A percentile compares a stretch with the other conserved stretches of the same genome.
Conservation (phyloP, 2,113 vertebrate genomes). For the Phrynosoma blainvillii region DNA sequence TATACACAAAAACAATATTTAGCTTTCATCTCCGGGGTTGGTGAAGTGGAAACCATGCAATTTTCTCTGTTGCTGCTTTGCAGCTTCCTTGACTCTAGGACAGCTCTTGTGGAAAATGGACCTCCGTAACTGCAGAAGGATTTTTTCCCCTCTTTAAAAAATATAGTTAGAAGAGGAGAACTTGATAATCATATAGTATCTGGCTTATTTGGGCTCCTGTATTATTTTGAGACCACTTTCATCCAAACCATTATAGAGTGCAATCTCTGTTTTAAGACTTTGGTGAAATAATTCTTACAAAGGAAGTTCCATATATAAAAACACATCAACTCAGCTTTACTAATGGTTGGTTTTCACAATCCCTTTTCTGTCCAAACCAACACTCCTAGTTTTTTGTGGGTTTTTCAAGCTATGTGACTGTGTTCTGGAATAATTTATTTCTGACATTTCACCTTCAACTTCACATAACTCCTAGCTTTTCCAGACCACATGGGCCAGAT, state of each 20-base stretch:
- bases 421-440: too few relatives aligned
- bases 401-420: too few relatives aligned
- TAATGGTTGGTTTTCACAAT: not conserved
- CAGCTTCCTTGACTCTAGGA: constrained; percentile 27
- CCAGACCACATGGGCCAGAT: not conserved
- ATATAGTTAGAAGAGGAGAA: constrained; percentile 24
- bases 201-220: constrained; percentile 12
- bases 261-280: not conserved
- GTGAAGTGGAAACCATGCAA: constrained; percentile 58
- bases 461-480: not conserved
- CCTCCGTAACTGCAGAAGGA: not conserved
- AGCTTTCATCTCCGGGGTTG: constrained; percentile 48
- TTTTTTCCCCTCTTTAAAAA: not conserved
- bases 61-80: constrained; percentile 44
- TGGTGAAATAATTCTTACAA: not conserved
- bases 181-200: constrained; percentile 12
- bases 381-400: not conserved
- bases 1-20: constrained; percentile 57
- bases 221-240: constrained; percentile 1
- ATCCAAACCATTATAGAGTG: not conserved
- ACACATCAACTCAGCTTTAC: not conserved
- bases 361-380: not conserved
- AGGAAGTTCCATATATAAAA: not conserved
- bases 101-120: constrained; percentile 45
- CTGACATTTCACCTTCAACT: too few relatives aligned